Percentiles rank a stretch among this genome's conserved stretches.
phyloP scores from a whole-genome alignment of 1,140 invertebrate genomes.

The Drosophila repleta region DNA sequence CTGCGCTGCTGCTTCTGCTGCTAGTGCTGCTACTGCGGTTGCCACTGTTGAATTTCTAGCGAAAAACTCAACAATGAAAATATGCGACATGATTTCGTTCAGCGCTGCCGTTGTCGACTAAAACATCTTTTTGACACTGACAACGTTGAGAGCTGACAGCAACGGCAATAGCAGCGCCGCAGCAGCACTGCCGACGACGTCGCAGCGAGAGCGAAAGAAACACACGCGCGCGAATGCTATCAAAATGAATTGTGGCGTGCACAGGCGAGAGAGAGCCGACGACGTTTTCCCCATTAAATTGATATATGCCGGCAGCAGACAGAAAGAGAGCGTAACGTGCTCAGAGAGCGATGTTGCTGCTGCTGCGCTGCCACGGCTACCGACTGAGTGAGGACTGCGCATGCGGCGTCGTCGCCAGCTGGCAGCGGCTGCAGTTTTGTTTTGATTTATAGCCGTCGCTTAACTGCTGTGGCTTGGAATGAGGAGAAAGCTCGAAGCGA shows the following conservation, averaged over 20 bases:
- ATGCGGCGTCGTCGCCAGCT: slow-evolving; percentile 54
- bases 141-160: slow-evolving; percentile 77
- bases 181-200: slow-evolving; percentile 11
- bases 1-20: slow-evolving; percentile 43
- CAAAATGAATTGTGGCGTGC: slow-evolving; percentile 64
- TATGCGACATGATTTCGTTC: slow-evolving; percentile 81
- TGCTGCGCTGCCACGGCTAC: slow-evolving; percentile 13
- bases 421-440: slow-evolving; percentile 65
- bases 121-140: slow-evolving; percentile 84
- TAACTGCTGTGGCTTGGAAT: slow-evolving; percentile 11
- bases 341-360: slow-evolving; percentile 23
- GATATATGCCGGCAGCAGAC: slow-evolving; percentile 67
- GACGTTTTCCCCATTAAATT: slow-evolving; percentile 72
- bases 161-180: slow-evolving; percentile 35
- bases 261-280: slow-evolving; percentile 43
- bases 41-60: slow-evolving; percentile 56
- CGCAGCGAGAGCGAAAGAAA: slow-evolving; percentile 35
- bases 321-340: slow-evolving; percentile 47
- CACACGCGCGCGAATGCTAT: slow-evolving; percentile 47
- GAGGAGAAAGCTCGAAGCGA: slow-evolving; percentile 52
- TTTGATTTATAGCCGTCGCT: slow-evolving; percentile 66
- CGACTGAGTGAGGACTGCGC: slow-evolving; percentile 23
- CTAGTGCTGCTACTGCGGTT: slow-evolving; percentile 34
- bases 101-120: slow-evolving; percentile 76
- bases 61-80: slow-evolving; percentile 65